Conservation (phyloP, 2,888 invertebrate genomes). For the Catonia carolina region DNA sequence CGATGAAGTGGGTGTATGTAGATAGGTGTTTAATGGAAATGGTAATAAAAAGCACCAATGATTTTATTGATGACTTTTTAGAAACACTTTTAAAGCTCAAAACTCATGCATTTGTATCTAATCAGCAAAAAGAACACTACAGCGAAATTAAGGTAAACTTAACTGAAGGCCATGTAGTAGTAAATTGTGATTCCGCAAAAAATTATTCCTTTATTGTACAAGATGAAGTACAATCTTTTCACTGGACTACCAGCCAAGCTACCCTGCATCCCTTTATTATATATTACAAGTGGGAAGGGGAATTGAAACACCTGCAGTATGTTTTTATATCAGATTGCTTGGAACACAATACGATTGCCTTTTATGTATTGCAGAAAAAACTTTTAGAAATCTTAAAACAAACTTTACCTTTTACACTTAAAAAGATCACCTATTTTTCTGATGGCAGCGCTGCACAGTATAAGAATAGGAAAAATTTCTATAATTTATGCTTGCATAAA, state of each 20-base stretch:
- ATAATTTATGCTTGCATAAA: not conserved
- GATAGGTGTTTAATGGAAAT: no score
- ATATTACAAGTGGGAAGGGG: not conserved
- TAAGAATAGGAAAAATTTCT: not conserved
- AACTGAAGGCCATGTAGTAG: not conserved
- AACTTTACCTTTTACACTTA: constrained; percentile 1
- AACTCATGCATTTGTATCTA: no score
- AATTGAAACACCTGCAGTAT: not conserved
- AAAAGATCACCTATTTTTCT: constrained; percentile 7
- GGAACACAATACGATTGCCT: constrained; percentile 4
- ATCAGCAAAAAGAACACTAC: no score
- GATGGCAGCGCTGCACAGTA: not conserved
- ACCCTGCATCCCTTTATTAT: not conserved
- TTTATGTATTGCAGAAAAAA: constrained; percentile 14
- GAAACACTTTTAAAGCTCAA: no score
- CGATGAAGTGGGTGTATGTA: no score
- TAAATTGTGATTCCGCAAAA: constrained; percentile 11
- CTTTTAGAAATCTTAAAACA: constrained; percentile 4
- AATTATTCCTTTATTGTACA: constrained; percentile 4
- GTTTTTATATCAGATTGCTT: not conserved
- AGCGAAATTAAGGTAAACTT: constrained; percentile 4
- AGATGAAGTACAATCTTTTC: not conserved
- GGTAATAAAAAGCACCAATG: no score
- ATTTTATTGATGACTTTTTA: no score
- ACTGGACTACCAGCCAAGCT: not conserved